These are phyloP conservation scores for Helobdella robusta DNA, from an alignment of 2,888 invertebrate species.

Conservation along the genomic window DNA sequence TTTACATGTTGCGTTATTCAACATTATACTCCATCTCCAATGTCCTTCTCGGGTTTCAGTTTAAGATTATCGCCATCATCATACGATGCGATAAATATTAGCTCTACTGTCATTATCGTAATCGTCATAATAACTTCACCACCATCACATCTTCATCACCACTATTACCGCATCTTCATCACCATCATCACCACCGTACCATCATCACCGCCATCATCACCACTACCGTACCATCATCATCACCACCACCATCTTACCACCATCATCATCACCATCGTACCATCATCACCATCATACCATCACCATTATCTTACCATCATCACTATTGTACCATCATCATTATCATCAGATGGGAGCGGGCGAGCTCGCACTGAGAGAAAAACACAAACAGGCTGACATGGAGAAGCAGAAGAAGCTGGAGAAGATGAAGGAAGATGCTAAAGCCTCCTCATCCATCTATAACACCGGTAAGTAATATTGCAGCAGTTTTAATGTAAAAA, in stretches of 20 bases:
- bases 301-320: slow-evolving; percentile 30
- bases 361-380: slow-evolving; percentile 25
- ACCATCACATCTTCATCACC: background rate
- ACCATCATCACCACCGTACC: background rate
- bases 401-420: slow-evolving; percentile 4
- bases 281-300: background rate
- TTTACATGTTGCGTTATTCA: no score
- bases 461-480: slow-evolving; percentile 32
- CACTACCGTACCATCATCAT: background rate
- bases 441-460: background rate
- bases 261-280: background rate
- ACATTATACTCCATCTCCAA: no score
- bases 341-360: slow-evolving; percentile 33
- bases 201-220: background rate
- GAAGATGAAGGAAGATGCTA: background rate
- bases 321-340: no score
- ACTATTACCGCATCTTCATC: background rate
- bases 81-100: no score
- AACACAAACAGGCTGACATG: background rate
- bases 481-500: no score
- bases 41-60: no score
- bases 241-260: background rate
- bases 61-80: no score
- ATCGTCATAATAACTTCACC: no score
- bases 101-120: no score